Evolutionary conservation across 2,113 vertebrate species (phyloP), one percentile per base, ranked within the genome.

Genomic region (Meleagris gallopavo): DNA sequence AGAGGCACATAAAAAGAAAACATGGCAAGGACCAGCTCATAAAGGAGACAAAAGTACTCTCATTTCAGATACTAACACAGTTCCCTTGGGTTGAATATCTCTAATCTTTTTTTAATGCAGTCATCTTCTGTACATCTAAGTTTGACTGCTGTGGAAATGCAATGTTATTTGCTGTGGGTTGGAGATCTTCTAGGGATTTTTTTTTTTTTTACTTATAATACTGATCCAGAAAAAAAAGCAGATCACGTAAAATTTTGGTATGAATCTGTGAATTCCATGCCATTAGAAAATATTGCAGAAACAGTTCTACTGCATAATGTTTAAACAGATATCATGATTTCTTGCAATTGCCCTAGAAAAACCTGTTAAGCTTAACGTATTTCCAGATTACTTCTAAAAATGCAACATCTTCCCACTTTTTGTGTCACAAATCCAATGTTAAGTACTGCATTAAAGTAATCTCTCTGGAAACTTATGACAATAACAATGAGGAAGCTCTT

Each of bases 211-310:
- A n/a, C n/a, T n/a, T n/a, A n/a, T n/a, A n/a, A 40, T 13, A 58
- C 3, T 29, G 4, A 29, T 50, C 9, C 3, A 10, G 17, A 9
- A 4, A 16, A 69, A 66, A 66, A n/a, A 3, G 0, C 2, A 77
- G 27, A 40, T 86, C 6, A 8, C 46, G 15, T 34, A 34, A 78
- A 66, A 60, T 67, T 4, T 36, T 87, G 7, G 2, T 67, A 25
- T 50, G 17, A 60, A 60, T 50, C 50, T 67, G 9, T 54, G 48
- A 73, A 82, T 38, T 66, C 27, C 11, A 10, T 32, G 20, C n/a
- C 71, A 83, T 89, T 60, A 74, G 13, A 22, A 86, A 38, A 32
- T 10, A 1, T 55, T 60, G n/a, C 34, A 61, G 50, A 74, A 90
- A 62, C 2, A 3, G 1, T 71, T 32, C 4, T 64, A 20, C 29